Percentiles rank a stretch among this genome's conserved stretches.
phyloP scores from a whole-genome alignment of 92 coral and sea anemone genomes.

The Meandrina meandrites region DNA sequence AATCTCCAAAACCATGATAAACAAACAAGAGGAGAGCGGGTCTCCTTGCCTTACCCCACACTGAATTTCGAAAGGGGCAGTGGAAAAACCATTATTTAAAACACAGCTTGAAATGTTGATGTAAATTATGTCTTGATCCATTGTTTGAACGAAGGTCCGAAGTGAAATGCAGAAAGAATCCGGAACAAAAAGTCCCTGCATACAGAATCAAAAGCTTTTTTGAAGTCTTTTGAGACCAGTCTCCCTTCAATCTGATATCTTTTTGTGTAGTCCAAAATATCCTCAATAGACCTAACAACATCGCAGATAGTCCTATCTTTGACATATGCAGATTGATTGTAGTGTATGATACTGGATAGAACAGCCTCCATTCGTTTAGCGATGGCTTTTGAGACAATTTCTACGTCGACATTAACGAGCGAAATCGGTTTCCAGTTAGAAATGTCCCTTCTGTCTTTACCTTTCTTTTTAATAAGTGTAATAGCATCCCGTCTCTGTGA shows the following conservation, averaged over 20 bases:
- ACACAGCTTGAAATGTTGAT: too few relatives aligned
- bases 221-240: too few relatives aligned
- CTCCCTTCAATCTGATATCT: too few relatives aligned
- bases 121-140: slow-evolving; percentile 42
- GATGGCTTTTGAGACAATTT: slow-evolving; percentile 45
- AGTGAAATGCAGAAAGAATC: background rate
- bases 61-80: background rate
- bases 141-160: background rate
- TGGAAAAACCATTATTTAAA: background rate
- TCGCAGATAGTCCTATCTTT: too few relatives aligned
- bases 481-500: slow-evolving; percentile 10
- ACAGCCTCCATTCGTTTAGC: slow-evolving; percentile 29
- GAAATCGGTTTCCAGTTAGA: slow-evolving; percentile 53
- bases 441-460: slow-evolving; percentile 1
- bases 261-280: too few relatives aligned
- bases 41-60: background rate
- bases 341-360: too few relatives aligned
- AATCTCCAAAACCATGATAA: background rate
- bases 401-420: slow-evolving; percentile 39
- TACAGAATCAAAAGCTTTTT: too few relatives aligned
- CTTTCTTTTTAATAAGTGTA: background rate
- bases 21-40: background rate
- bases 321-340: too few relatives aligned
- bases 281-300: too few relatives aligned
- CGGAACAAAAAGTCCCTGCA: too few relatives aligned